Conservation (phyloP, 2,888 invertebrate species). For the Drosophila prolongata region DNA sequence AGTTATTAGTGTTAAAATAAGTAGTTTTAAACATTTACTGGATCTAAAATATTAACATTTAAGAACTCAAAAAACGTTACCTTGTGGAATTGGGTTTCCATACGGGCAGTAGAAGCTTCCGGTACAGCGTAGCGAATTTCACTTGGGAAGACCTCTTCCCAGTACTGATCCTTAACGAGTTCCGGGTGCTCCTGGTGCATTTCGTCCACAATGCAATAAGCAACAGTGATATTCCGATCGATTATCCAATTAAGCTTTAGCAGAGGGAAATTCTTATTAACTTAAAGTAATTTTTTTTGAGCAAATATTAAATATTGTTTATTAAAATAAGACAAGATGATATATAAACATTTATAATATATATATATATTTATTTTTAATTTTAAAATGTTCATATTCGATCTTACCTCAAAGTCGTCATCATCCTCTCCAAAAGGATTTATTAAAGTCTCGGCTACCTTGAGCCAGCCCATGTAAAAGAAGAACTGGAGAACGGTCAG, state of each 20-base stretch:
- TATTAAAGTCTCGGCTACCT: conserved; percentile 94
- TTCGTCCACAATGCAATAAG: conserved; percentile 96
- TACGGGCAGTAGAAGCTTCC: conserved; percentile 92
- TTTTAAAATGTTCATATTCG: no score
- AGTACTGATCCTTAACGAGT: conserved; percentile 93
- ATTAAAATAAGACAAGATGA: no score
- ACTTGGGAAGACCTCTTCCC: conserved; percentile 93
- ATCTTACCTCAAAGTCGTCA: conserved; percentile 91
- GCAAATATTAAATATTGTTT: no score
- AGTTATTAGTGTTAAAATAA: no score
- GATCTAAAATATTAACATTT: no score
- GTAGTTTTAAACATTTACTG: no score
- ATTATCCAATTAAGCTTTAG: conserved; percentile 94
- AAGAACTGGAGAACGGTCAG: conserved; percentile 94
- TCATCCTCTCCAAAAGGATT: conserved; percentile 96
- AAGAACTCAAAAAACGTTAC: background rate
- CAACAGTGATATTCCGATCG: conserved; percentile 92
- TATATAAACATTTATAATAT: no score
- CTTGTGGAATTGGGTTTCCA: conserved; percentile 84
- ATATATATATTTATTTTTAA: no score
- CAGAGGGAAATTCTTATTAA: conserved; percentile 65
- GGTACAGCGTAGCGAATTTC: conserved; percentile 94
- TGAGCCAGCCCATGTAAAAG: conserved; percentile 95
- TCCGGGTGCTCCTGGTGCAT: conserved; percentile 97
- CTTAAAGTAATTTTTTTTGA: no score